phyloP scores from a whole-genome alignment of 64 coral and sea anemone genomes.

The Montipora capricornis region DNA sequence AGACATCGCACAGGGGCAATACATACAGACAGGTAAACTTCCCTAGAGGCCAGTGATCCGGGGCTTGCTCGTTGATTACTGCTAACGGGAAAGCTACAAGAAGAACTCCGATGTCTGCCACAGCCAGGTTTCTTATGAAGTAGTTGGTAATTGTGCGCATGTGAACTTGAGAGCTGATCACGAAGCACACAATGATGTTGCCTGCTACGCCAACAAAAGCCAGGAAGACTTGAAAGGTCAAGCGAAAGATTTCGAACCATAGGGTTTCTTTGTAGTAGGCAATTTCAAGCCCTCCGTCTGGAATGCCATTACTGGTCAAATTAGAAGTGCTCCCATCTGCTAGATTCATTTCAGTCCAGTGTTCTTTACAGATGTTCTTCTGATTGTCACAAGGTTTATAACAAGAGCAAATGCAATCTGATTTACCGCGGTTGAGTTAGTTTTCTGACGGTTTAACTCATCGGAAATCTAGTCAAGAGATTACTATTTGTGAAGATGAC shows the following conservation, averaged over 20 bases:
- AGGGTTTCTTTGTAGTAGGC: conserved; percentile 18
- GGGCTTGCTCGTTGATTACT: conserved; percentile 62
- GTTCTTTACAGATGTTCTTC: too few species aligned
- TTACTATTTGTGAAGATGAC: too few species aligned
- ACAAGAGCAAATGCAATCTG: too few species aligned
- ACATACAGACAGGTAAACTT: conserved; percentile 68
- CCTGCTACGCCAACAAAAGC: conserved; percentile 75
- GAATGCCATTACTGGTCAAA: neutral
- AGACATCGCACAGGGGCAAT: conserved; percentile 70
- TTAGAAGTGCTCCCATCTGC: neutral
- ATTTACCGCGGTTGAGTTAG: too few species aligned
- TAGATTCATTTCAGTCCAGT: neutral
- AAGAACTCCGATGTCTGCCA: conserved; percentile 81
- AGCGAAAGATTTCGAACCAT: conserved; percentile 24
- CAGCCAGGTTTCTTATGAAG: conserved; percentile 73
- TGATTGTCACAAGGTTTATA: too few species aligned
- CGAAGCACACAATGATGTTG: conserved; percentile 69
- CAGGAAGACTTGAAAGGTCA: conserved; percentile 54
- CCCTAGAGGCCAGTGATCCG: conserved; percentile 73
- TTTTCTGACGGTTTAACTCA: too few species aligned
- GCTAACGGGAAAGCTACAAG: conserved; percentile 74
- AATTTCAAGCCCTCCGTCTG: neutral
- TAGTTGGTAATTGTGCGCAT: conserved; percentile 63
- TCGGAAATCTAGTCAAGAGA: too few species aligned
- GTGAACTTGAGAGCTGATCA: conserved; percentile 48